phyloP scores from a whole-genome alignment of 2,113 vertebrate genomes.

The Tenrec ecaudatus region DNA sequence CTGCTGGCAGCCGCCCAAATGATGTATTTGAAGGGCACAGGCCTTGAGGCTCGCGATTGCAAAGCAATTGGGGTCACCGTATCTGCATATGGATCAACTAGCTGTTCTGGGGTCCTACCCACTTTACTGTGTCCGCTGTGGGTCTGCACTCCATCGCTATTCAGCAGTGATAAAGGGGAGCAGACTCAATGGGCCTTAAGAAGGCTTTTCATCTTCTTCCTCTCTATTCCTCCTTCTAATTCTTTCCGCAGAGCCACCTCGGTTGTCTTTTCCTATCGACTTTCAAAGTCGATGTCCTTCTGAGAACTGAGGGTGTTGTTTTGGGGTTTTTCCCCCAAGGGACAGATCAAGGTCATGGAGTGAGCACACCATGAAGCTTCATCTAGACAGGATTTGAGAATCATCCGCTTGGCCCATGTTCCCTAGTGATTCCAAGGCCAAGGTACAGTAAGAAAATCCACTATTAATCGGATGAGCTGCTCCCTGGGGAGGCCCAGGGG shows the following conservation, averaged over 20 bases:
- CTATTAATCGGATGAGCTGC: constrained; percentile 63
- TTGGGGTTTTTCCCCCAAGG: constrained; percentile 6
- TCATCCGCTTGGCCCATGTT: neutral
- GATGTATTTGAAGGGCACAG: constrained; percentile 83
- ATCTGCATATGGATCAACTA: constrained; percentile 82
- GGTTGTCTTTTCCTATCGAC: neutral
- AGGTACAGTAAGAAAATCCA: constrained; percentile 25
- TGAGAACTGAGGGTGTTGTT: neutral
- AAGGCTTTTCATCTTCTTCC: constrained; percentile 48
- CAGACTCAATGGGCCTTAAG: constrained; percentile 49
- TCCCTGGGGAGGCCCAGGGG: constrained; percentile 47
- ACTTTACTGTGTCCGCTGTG: constrained; percentile 20
- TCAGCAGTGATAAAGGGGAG: constrained; percentile 76
- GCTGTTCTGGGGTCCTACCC: constrained; percentile 60
- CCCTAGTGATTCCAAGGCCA: constrained; percentile 52
- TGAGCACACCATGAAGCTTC: neutral
- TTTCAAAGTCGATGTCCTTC: neutral
- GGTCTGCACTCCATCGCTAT: constrained; percentile 36
- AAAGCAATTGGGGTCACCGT: constrained; percentile 82
- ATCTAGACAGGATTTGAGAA: constrained; percentile 22
- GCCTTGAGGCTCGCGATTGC: constrained; percentile 79
- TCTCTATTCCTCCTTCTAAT: constrained; percentile 62
- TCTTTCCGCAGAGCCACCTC: constrained; percentile 59
- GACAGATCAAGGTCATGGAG: neutral
- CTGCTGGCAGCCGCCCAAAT: constrained; percentile 81